Conservation (phyloP, 2,113 vertebrate species). For the Chamaetylas fuelleborni region DNA sequence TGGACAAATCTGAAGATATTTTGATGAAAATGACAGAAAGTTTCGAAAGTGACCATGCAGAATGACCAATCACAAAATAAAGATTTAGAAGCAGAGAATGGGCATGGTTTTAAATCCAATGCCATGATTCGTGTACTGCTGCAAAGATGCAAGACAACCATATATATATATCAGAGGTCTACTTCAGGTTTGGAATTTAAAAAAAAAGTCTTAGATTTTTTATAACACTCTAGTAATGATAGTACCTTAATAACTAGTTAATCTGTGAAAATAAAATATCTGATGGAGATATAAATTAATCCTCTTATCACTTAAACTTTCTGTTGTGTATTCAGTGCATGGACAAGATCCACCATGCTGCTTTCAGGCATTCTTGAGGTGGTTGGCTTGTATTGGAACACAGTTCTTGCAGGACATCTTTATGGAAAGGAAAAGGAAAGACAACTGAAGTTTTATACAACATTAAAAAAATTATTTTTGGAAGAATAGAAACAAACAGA, state of each 20-base stretch:
- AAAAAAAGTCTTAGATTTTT: not conserved
- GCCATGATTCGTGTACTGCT: not conserved
- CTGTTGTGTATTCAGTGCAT: not conserved
- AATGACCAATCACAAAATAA: not conserved
- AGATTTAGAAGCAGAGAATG: not conserved
- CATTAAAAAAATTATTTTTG: not conserved
- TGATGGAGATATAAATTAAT: slow-evolving; percentile 46
- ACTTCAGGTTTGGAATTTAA: not conserved
- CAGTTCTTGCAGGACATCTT: not conserved
- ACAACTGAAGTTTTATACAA: not conserved
- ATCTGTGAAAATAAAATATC: slow-evolving; percentile 25
- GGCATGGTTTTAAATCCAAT: not conserved
- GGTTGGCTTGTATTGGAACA: not conserved
- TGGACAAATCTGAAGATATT: not conserved
- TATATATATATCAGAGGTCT: not conserved
- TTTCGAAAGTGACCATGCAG: not conserved
- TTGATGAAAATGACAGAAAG: not conserved
- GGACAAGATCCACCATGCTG: not conserved
- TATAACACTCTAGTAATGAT: not conserved
- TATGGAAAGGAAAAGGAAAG: not conserved
- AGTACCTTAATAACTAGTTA: not conserved
- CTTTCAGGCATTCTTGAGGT: not conserved
- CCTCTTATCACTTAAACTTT: not conserved
- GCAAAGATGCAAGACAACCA: not conserved
- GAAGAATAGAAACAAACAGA: not conserved